A percentile compares a stretch with the other conserved stretches of the same genome.
Conservation (phyloP, 2,797 vertebrate genomes). For the Bradypodion ventrale region DNA sequence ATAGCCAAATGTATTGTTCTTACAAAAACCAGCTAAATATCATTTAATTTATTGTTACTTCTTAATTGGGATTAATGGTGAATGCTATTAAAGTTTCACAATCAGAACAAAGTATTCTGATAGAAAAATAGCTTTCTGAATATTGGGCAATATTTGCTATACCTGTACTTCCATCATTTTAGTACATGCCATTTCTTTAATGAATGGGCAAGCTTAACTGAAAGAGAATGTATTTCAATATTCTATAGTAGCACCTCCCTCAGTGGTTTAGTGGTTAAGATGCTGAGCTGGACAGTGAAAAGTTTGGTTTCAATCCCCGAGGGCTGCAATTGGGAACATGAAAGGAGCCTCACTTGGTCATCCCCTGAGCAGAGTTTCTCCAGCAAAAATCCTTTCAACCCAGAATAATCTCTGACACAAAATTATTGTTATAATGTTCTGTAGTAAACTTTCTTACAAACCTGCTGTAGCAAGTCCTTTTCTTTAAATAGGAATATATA, state of each 20-base stretch:
- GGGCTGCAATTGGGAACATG: too few relatives aligned
- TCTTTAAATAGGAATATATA: background rate
- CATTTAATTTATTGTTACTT: background rate
- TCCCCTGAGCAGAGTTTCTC: too few relatives aligned
- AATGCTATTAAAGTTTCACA: background rate
- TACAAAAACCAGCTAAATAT: background rate
- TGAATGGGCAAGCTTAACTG: background rate
- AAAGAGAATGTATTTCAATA: background rate
- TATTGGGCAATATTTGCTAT: background rate
- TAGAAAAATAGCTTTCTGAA: background rate
- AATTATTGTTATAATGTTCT: too few relatives aligned
- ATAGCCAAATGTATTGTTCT: background rate
- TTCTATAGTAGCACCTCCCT: too few relatives aligned
- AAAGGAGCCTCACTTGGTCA: too few relatives aligned
- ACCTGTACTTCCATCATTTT: background rate
- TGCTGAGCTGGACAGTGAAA: too few relatives aligned
- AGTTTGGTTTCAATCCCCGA: too few relatives aligned
- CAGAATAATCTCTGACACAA: too few relatives aligned
- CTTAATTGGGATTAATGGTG: background rate
- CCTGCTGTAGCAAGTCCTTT: background rate
- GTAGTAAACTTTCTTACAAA: too few relatives aligned
- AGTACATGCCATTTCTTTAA: background rate
- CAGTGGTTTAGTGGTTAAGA: too few relatives aligned
- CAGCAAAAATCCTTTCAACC: too few relatives aligned
- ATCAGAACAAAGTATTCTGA: background rate